Base-by-base conservation (phyloP, 2,797 vertebrate species). In the Chelon auratus region DNA sequence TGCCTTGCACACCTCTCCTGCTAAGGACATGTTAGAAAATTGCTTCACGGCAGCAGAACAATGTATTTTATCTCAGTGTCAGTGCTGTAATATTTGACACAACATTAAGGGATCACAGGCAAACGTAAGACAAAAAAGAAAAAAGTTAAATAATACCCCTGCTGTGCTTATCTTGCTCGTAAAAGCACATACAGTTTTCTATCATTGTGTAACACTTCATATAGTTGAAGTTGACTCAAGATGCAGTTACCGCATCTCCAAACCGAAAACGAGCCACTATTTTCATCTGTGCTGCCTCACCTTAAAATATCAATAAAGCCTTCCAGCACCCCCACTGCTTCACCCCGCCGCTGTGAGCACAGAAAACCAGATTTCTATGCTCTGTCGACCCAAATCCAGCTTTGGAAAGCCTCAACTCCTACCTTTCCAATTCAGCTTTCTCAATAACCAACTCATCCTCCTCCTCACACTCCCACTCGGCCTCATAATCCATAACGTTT, bases 301-400 rank as follows among this genome's bases (percentile, higher is more conserved):
- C 87, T 87, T 84, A 74, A 91, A 86, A 91, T 88, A 91, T 85
- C 90, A 86, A 88, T 89, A 89, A 89, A 83, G 71, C 84, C 82
- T 79, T 84, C 83, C 89, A 82, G 69, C 83, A 56, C 78, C 86
- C 80, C 80, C 65, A 59, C 70, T 69, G 83, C 77, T 86, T 85
- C 72, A 55, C 76, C 84, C 55, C n/a, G n/a, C 76, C 15, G 14
- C 80, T 66, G 70, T 51, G n/a, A 85, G 63, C 70, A 78, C 66
- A 75, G 50, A 72, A 72, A 74, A 81, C 40, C 76, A 75, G 64
- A 87, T 87, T 86, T 88, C 75, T 78, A 84, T 79, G 84, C 89
- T 88, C 86, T 80, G 89, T 87, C 88, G 72, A 87, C 87, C 85
- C 83, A 89, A 89, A 90, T 92, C 89, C 84, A 80, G 86, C 86